Conservation (phyloP, 1,140 invertebrate species). For the Drosophila parabipectinata region DNA sequence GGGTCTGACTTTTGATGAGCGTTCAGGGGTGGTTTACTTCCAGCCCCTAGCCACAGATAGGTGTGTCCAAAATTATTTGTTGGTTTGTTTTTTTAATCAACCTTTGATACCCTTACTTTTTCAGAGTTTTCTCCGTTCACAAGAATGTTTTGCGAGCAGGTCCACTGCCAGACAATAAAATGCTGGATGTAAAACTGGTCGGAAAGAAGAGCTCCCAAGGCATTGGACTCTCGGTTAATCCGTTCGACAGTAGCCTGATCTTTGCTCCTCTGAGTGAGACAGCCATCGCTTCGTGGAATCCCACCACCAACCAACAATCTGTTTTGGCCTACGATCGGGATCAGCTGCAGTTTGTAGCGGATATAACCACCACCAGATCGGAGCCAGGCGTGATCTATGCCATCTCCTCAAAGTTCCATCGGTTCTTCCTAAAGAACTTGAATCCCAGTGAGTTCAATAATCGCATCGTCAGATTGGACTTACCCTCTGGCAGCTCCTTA, state of each 20-base stretch:
- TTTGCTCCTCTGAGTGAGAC: slow-evolving; percentile 91
- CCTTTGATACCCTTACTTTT: slow-evolving; percentile 19
- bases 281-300: slow-evolving; percentile 91
- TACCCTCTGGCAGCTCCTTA: slow-evolving; percentile 42
- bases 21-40: slow-evolving; percentile 88
- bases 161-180: slow-evolving; percentile 88
- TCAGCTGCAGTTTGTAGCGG: slow-evolving; percentile 90
- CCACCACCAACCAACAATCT: slow-evolving; percentile 88
- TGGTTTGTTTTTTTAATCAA: not conserved
- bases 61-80: slow-evolving; percentile 60
- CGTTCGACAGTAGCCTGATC: slow-evolving; percentile 88
- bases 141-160: slow-evolving; percentile 89
- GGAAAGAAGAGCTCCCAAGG: slow-evolving; percentile 93
- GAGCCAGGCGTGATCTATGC: slow-evolving; percentile 89
- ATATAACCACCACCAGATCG: slow-evolving; percentile 87
- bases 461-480: slow-evolving; percentile 86
- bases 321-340: slow-evolving; percentile 88
- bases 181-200: slow-evolving; percentile 89
- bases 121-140: slow-evolving; percentile 89
- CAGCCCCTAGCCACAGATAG: slow-evolving; percentile 93
- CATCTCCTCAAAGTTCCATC: slow-evolving; percentile 90
- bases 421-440: slow-evolving; percentile 88
- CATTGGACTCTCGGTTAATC: slow-evolving; percentile 88
- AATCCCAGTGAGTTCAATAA: slow-evolving; percentile 87
- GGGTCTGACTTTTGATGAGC: slow-evolving; percentile 90